A percentile compares a stretch with the other conserved stretches of the same genome.
These are phyloP conservation scores for Rhizoglyphus robini DNA, from an alignment of 1,140 invertebrate genomes.

Conservation along the genomic window DNA sequence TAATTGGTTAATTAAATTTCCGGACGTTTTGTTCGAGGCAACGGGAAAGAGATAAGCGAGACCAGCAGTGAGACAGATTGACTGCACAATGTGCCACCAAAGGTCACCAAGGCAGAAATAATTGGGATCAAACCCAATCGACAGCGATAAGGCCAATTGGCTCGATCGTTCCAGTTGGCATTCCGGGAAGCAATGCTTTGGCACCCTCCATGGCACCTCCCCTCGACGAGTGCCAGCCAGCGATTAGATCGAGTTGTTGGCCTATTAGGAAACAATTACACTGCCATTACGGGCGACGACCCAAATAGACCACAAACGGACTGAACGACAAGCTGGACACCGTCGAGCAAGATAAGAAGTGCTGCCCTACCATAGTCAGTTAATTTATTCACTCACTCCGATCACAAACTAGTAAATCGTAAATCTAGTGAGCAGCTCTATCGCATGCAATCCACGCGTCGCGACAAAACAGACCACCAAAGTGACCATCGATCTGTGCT, in stretches of 20 bases:
- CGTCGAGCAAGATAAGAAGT: background rate
- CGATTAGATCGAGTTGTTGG: slow-evolving; percentile 5
- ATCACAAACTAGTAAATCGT: background rate
- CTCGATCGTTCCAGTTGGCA: background rate
- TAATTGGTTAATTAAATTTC: slow-evolving; percentile 9
- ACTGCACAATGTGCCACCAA: background rate
- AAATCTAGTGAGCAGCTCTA: background rate
- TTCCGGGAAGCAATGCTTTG: background rate
- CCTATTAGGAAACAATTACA: slow-evolving; percentile 15
- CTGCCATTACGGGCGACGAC: background rate
- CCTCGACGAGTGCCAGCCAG: background rate
- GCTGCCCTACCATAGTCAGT: background rate
- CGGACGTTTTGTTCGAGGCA: background rate
- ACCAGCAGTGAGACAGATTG: background rate
- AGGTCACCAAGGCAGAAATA: slow-evolving; percentile 7
- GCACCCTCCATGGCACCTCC: no score
- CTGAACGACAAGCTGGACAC: background rate
- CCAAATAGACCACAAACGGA: background rate
- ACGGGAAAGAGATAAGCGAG: no score
- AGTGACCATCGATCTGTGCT: background rate
- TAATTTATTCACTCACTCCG: background rate
- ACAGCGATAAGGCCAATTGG: background rate
- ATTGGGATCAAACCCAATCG: background rate
- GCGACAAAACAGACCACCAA: background rate
- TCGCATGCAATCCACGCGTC: background rate